phyloP scores from a whole-genome alignment of 2,888 invertebrate genomes.

The Litoditis marina region DNA sequence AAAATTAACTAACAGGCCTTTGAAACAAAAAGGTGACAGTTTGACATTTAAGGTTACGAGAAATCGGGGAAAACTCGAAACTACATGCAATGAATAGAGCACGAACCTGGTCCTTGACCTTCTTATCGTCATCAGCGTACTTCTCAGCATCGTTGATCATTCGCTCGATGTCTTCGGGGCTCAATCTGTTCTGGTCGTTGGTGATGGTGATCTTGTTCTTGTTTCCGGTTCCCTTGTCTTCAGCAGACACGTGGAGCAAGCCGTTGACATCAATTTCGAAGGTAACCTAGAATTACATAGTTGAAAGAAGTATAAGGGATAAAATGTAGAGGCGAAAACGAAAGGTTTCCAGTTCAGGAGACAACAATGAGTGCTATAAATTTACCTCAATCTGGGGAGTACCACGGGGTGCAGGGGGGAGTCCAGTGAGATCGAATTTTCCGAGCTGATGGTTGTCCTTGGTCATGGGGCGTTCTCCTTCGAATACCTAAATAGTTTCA shows the following conservation, averaged over 20 bases:
- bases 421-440: conserved; percentile 78
- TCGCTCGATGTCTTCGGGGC: conserved; percentile 95
- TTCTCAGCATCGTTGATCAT: conserved; percentile 99
- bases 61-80: background rate
- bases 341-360: no score
- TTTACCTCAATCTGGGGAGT: conserved; percentile 63
- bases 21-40: background rate
- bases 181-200: conserved; percentile 78
- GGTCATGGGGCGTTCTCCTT: conserved; percentile 99
- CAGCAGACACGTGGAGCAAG: conserved; percentile 77
- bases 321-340: no score
- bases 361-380: no score
- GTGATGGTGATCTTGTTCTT: conserved; percentile 97
- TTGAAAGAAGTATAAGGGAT: background rate
- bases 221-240: conserved; percentile 98
- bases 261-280: conserved; percentile 68
- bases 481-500: conserved; percentile 72
- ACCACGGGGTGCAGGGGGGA: conserved; percentile 66
- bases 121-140: conserved; percentile 97
- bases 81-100: no score
- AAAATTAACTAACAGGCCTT: background rate
- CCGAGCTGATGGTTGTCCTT: conserved; percentile 98
- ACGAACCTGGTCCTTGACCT: conserved; percentile 67
- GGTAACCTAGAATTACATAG: conserved; percentile 47
- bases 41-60: background rate